Percentiles rank a stretch among this genome's conserved stretches.
Evolutionary conservation across 2,888 invertebrate genomes (phyloP).

Genomic region (Eudemis profundana): DNA sequence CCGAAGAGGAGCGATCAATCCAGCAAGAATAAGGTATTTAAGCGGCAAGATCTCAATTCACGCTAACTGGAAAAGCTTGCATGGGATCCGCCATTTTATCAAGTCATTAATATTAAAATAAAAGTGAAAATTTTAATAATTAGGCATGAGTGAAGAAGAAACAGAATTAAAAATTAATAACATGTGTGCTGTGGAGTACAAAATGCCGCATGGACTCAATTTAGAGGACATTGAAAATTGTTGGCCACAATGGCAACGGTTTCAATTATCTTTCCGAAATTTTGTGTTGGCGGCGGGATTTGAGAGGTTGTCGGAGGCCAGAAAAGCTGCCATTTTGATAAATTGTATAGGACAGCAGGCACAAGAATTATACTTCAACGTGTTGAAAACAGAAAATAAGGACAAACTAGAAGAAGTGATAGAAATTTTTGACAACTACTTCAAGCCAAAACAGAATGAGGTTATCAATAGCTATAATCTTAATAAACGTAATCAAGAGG

Average conservation of each 20-base stretch:
- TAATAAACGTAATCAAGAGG: conserved; percentile 5
- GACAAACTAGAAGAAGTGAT: conserved; percentile 11
- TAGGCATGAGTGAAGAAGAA: no score
- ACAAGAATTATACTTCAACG: conserved; percentile 12
- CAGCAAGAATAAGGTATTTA: no score
- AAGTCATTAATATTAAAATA: no score
- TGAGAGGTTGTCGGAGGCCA: no score
- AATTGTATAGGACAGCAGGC: conserved; percentile 17
- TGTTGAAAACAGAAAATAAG: background rate
- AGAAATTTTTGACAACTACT: background rate
- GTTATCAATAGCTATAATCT: conserved; percentile 2
- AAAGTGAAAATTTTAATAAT: no score
- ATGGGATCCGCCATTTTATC: no score
- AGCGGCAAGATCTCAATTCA: no score
- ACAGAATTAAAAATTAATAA: no score
- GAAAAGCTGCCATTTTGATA: conserved; percentile 18
- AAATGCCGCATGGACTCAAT: no score
- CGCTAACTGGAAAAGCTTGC: no score
- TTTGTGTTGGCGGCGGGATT: conserved; percentile 11
- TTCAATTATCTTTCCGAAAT: background rate
- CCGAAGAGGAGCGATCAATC: no score
- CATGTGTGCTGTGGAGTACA: no score
- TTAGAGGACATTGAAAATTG: conserved; percentile 13
- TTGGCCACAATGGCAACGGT: conserved; percentile 18
- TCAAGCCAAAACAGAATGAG: conserved; percentile 17